Percentiles rank a stretch among this genome's conserved stretches.
Conservation (phyloP, 2,888 invertebrate species). For the Oxycera nigricornis region DNA sequence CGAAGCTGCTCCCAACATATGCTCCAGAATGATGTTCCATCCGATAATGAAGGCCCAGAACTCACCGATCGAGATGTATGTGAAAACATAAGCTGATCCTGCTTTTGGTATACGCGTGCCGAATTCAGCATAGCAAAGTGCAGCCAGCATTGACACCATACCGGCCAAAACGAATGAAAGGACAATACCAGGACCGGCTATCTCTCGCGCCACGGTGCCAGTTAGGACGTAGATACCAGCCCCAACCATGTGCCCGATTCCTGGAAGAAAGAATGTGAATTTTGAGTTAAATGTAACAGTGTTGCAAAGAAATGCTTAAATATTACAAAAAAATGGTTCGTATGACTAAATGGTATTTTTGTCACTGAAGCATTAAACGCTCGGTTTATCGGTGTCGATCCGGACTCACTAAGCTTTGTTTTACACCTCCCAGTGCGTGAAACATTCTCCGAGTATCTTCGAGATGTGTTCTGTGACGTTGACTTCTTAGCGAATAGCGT, state of each 20-base stretch:
- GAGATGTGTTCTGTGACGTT: too few relatives aligned
- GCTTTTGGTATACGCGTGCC: conserved; percentile 82
- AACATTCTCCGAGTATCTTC: too few relatives aligned
- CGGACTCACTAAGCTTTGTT: too few relatives aligned
- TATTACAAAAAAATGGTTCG: too few relatives aligned
- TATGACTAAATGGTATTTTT: too few relatives aligned
- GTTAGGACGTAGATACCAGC: conserved; percentile 93
- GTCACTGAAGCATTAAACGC: too few relatives aligned
- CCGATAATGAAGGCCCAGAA: conserved; percentile 95
- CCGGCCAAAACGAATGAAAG: conserved; percentile 78
- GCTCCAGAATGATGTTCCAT: conserved; percentile 91
- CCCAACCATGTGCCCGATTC: conserved; percentile 94
- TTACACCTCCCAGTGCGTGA: too few relatives aligned
- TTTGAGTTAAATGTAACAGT: conserved; percentile 3
- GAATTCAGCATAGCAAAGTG: conserved; percentile 89
- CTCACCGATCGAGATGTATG: conserved; percentile 91
- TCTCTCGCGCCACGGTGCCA: conserved; percentile 81
- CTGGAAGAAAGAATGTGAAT: conserved; percentile 61
- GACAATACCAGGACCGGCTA: conserved; percentile 79
- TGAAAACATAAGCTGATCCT: conserved; percentile 93
- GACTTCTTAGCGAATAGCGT: too few relatives aligned
- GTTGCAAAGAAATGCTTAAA: neutral
- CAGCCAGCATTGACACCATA: conserved; percentile 79
- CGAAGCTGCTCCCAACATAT: conserved; percentile 90
- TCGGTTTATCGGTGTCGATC: too few relatives aligned